A percentile compares a stretch with the other conserved stretches of the same genome.
Conservation (phyloP, 2,113 vertebrate species). For the Leptocoma aspasia region DNA sequence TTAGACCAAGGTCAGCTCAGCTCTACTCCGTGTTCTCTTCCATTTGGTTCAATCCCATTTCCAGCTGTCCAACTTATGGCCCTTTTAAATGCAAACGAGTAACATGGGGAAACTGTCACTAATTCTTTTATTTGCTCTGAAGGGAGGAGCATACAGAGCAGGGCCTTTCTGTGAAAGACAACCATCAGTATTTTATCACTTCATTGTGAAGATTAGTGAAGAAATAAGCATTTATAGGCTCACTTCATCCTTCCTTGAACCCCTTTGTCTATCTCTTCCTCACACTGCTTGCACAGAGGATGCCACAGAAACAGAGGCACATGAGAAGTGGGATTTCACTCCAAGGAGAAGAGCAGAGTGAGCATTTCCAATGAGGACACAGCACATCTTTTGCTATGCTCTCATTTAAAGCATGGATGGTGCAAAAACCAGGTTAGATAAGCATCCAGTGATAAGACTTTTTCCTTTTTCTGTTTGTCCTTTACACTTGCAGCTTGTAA, state of each 20-base stretch:
- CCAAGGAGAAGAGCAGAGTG: not conserved
- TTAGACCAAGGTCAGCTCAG: not conserved
- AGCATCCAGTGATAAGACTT: not conserved
- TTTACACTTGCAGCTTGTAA: not conserved
- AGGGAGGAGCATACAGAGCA: rapidly evolving
- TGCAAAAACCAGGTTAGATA: not conserved
- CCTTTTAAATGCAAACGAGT: not conserved
- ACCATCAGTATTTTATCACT: not conserved
- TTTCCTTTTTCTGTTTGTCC: conserved; percentile 7
- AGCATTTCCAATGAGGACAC: not conserved
- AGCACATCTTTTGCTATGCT: not conserved
- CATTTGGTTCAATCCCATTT: not conserved
- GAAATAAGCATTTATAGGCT: not conserved
- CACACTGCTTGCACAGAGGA: not conserved
- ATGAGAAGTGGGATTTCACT: not conserved
- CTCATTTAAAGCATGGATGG: not conserved
- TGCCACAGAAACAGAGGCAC: not conserved
- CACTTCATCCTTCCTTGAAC: not conserved
- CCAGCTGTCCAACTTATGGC: not conserved
- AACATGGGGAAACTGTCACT: not conserved
- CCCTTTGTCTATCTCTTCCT: not conserved
- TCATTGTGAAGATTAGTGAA: not conserved
- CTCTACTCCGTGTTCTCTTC: not conserved
- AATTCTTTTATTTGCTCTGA: not conserved
- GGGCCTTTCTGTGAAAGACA: not conserved